Evolutionary conservation across 2,113 vertebrate species (phyloP), one percentile per base, ranked within the genome.

Genomic region (Notechis scutatus): DNA sequence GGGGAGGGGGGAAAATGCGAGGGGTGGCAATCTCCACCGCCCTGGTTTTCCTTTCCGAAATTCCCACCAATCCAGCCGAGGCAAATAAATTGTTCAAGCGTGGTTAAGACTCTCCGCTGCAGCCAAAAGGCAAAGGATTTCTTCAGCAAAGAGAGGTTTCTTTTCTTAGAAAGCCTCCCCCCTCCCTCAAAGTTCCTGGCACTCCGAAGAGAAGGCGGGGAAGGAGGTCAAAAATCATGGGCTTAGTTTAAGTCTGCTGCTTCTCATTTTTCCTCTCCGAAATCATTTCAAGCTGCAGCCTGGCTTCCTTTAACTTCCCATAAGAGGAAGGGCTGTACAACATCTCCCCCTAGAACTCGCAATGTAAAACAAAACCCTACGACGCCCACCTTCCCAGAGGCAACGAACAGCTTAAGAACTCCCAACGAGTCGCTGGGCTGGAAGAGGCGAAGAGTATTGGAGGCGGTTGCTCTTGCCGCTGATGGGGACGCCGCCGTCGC

Each of bases 291-390:
- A 94, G 94, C 97, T 96, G 96, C 93, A 18, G 97, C 97, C 96
- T 96, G 95, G 94, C 94, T 95, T 97, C 96, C 97, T 97, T 96
- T 95, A 97, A 98, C 97, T 97, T 97, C 97, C 97, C 97, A 96
- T 95, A 91, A 90, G 90, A 96, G 96, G 96, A 96, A 81, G 34
- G 74, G 74, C 34, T 81, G 69, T 39, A 9, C 74, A 42, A 81
- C 7, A 81, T 81, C 74, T 81, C 74, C 74, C 74, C 74, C 74
- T 81, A 81, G 69, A 42, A 81, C 34, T 81, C 74, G 18, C 18
- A 39, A 1, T 81, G 69, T 39, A 42, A 81, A 81, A 81, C 34
- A 39, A 81, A 81, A 15, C 26, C 86, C 26, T 14, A 20, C 50
- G 87, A 88, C 45, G 87, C 87, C 87, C 50, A 39, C 74, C 74